Evolutionary conservation across 92 coral and sea anemone species (phyloP), one percentile per base, ranked within the genome.

Genomic region (Galaxea fascicularis): DNA sequence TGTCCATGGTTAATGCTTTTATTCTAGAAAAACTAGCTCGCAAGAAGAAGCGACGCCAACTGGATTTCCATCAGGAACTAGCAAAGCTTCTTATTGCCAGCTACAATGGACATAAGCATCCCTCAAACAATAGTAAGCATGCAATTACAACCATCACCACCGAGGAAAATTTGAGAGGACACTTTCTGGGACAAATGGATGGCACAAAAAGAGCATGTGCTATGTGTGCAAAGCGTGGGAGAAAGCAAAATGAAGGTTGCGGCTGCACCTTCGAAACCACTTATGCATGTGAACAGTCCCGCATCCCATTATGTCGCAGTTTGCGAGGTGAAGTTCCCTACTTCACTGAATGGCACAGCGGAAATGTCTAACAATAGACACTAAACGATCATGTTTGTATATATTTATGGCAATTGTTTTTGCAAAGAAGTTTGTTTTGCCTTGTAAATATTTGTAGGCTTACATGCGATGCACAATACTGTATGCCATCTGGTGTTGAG

Each of bases 171-270:
- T n/a, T n/a, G n/a, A n/a, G n/a, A n/a, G n/a, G n/a, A n/a, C n/a
- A n/a, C n/a, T n/a, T n/a, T n/a, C n/a, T 44, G 21, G 65, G 74
- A 25, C 72, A 83, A 41, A 18, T 28, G 51, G n/a, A 73, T n/a
- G 87, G 86, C 67, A 69, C 69, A 71, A 82, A 70, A 72, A 70
- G 41, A 44, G 87, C 87, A 59, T 83, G 64, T 72, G 65, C 60
- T 44, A 70, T 81, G 86, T 69, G 86, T 41, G 53, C 86, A 18
- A 81, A 39, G 68, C 63, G 5, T 28, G 86, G 78, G 28, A 82
- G 78, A 39, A 82, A 82, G 44, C 77, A 45, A 27, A 27, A 82
- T 18, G 69, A 80, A 59, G 85, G 85, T 44, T 54, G 65, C 24
- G 86, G 86, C 62, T 39, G 69, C 27, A 57, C 67, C 28, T 82